Base-by-base conservation (phyloP, 2,797 vertebrate genomes). In the Xiphorhynchus erythropygius region DNA sequence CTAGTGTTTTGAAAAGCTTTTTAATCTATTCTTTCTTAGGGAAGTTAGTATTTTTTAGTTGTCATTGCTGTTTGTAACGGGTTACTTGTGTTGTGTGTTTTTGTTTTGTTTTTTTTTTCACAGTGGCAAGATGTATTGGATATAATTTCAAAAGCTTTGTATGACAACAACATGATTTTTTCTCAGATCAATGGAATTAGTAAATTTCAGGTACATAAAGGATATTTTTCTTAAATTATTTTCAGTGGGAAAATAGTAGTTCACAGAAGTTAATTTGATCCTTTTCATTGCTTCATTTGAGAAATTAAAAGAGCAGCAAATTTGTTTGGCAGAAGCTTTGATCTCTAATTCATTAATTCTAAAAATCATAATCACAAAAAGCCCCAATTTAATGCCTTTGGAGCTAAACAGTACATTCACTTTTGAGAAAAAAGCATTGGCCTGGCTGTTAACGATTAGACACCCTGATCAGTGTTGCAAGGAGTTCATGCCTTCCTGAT, bases 91-190 rank as follows among this genome's bases (percentile, higher is more conserved):
- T 94, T 81, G 15, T 91, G 25, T 75, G 44, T 9, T 71, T 84
- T 68, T 89, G 12, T 49, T 64, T 73, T 18, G 1, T 15, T 91
- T 97, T 98, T 91, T 83, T 93, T 79, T 96, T 97, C 97, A 35
- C 98, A 99, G 99, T 99, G 99, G 99, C 99, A 99, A 97, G 98
- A 99, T 88, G 99, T 99, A 42, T 97, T 99, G 97, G 99, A 99
- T 97, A 99, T 99, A 94, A 99, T 99, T 90, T 99, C 99, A 24
- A 99, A 99, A 98, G 99, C 99, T 33, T 98, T 99, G 77, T 99
- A 98, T 41, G 99, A 99, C 97, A 99, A 99, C 98, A 99, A 98
- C 97, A 98, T 99, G 98, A 98, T 99, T 87, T 99, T 99, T 97
- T 98, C 99, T 63, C 99, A 99, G 74, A 99, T 99, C 96, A 99